These are phyloP conservation scores for Hybognathus amarus DNA, from an alignment of 2,797 vertebrate genomes.

Conservation along the genomic window DNA sequence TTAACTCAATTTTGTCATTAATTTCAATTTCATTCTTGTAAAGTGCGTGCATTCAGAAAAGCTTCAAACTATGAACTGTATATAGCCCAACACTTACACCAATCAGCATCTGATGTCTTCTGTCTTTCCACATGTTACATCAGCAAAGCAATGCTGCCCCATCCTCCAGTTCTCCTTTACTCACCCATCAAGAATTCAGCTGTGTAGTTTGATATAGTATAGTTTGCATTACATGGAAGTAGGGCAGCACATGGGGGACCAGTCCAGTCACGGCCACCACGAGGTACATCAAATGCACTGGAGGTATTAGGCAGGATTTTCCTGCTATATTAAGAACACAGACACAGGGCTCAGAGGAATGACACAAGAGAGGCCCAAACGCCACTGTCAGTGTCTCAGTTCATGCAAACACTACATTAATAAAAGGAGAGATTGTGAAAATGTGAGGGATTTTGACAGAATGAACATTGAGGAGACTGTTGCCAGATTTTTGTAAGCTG, in stretches of 20 bases:
- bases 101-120: not conserved
- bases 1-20: not conserved
- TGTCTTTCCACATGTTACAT: conserved; percentile 9
- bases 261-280: conserved; percentile 3
- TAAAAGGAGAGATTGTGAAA: not conserved
- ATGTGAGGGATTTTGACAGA: conserved; percentile 19
- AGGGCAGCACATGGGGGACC: conserved; percentile 25
- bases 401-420: not conserved
- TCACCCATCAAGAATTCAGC: conserved; percentile 17
- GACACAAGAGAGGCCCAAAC: not conserved
- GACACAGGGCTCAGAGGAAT: conserved; percentile 35
- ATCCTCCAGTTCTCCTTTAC: conserved; percentile 6
- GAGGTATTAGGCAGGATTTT: conserved; percentile 32
- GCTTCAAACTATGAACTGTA: too few relatives aligned
- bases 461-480: conserved; percentile 18
- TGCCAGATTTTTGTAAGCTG: conserved; percentile 56
- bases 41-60: not conserved
- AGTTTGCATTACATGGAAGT: conserved; percentile 37
- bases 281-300: conserved; percentile 20
- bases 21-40: not conserved
- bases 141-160: not conserved
- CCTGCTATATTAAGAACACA: conserved; percentile 51
- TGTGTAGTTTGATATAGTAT: conserved; percentile 32
- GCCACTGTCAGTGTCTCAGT: not conserved
- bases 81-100: too few relatives aligned